Evolutionary conservation across 2,113 vertebrate genomes (phyloP), one percentile per base, ranked within the genome.

Genomic region (Nibea coibor): DNA sequence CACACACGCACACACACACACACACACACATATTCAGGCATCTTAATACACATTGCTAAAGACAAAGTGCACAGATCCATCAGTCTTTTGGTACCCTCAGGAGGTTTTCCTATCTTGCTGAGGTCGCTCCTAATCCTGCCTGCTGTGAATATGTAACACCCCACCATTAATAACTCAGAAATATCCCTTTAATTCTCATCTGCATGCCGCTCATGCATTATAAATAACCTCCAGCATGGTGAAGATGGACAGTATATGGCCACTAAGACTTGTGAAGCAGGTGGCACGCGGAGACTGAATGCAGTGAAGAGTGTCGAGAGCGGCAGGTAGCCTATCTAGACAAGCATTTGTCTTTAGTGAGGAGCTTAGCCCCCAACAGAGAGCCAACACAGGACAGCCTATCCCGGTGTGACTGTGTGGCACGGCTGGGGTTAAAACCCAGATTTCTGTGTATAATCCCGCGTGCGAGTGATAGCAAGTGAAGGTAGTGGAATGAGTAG

Each of bases 151-250:
- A 81, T 87, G 79, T 65, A 91, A 87, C 61, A 80, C 65, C 57
- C 16, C 42, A 12, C 80, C 81, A 87, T 88, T 88, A 90, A 88
- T 84, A 90, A 91, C 84, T 63, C 43, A 20, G 68, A 82, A 81
- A 77, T 63, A 87, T 80, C 72, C 80, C 71, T 81, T 45, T 89
- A 89, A 92, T 88, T 83, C 86, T 84, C 83, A 92, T 91, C 79
- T 83, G 80, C 80, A 64, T 62, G 80, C 78, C 71, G 16, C 79
- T 91, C 85, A 89, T 88, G 78, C 75, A 92, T 92, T 78, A 91
- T 90, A 78, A 87, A 90, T 79, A 82, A 24, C 63, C 47, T 54
- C 71, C 62, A 26, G 48, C 63, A 43, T 61, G 58, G 64, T 20
- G 78, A 63, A 89, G 85, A 88, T 54, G 81, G 83, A 91, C 87